Evolutionary conservation across 2,888 invertebrate genomes (phyloP).

Genomic region (Achlya flavicornis): DNA sequence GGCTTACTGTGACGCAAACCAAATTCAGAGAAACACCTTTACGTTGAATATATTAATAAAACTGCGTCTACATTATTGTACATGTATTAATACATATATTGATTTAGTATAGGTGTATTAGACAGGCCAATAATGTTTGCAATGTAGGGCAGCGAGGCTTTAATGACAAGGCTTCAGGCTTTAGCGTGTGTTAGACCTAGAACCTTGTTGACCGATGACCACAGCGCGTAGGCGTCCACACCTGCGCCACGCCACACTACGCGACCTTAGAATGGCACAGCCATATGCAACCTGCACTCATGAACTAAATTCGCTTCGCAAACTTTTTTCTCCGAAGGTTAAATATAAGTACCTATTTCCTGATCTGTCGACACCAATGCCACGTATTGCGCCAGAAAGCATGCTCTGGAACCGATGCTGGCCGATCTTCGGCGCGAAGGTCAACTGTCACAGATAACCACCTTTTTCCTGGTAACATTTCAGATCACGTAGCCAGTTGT

Average conservation of each 20-base stretch:
- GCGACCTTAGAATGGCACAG: constrained; percentile 17
- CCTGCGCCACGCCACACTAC: constrained; percentile 1
- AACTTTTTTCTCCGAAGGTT: constrained; percentile 58
- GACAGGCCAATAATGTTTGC: neutral
- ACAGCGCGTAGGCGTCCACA: constrained; percentile 2
- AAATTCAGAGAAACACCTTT: neutral
- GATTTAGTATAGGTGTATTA: neutral
- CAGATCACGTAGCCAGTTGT: constrained; percentile 35
- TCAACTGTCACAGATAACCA: constrained; percentile 26
- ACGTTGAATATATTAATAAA: neutral
- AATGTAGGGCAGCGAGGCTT: neutral
- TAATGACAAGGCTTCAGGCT: neutral
- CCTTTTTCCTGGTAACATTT: constrained; percentile 44
- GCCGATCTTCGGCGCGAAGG: constrained; percentile 41
- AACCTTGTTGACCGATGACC: constrained; percentile 8
- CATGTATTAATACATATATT: too few relatives aligned
- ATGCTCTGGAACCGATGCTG: constrained; percentile 49
- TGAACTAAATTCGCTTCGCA: constrained; percentile 42
- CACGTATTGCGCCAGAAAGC: constrained; percentile 57
- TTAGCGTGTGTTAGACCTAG: neutral
- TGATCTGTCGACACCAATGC: constrained; percentile 55
- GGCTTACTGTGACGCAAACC: neutral
- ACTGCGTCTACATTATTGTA: too few relatives aligned
- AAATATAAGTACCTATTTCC: constrained; percentile 53
- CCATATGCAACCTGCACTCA: constrained; percentile 24